Evolutionary conservation across 2,113 vertebrate genomes (phyloP), one percentile per base, ranked within the genome.

Genomic region (Ascaphus truei): DNA sequence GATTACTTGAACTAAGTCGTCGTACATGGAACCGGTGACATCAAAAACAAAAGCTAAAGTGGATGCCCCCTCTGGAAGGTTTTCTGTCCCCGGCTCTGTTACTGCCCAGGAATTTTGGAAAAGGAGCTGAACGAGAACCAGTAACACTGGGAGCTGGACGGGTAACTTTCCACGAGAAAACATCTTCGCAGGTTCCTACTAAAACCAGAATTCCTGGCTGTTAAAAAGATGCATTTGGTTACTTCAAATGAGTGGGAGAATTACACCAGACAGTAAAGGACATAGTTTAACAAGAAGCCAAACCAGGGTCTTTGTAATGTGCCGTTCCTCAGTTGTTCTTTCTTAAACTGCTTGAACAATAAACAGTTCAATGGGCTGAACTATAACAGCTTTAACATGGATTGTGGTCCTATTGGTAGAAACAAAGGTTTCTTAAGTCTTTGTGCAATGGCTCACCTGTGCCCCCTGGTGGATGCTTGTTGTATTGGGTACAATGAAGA

Each of bases 1-100:
- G 56, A 98, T 97, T 4, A 99, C 97, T 80, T 99, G 97, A 62
- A 98, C 94, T 75, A 99, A 77, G 72, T 99, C 96, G 63, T 99
- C 97, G 60, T 98, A 99, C 96, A 99, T 98, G 82, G 97, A 99
- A 15, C 97, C 97, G 36, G 97, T 98, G 30, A 99, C 96, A 74
- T 99, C 97, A 59, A 99, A 99, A n/a, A 98, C 96, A 80, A 99
- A 99, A 0, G 96, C 92, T 80, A 99, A 81, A 41, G 96, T 98
- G 65, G 97, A 98, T 39, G 97, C 95, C 31, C 95, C 97, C 77
- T 98, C 93, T 1, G 96, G 95, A 71, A 93, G 89, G 9, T 83
- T 87, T 72, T 89, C 81, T 2, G 65, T 62, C 3, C 36, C 1
- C 56, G 43, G 68, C 55, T 81, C 77, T 0, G 75, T n/a, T 63